Conservation (phyloP, 2,113 vertebrate genomes). For the Alces alces region DNA sequence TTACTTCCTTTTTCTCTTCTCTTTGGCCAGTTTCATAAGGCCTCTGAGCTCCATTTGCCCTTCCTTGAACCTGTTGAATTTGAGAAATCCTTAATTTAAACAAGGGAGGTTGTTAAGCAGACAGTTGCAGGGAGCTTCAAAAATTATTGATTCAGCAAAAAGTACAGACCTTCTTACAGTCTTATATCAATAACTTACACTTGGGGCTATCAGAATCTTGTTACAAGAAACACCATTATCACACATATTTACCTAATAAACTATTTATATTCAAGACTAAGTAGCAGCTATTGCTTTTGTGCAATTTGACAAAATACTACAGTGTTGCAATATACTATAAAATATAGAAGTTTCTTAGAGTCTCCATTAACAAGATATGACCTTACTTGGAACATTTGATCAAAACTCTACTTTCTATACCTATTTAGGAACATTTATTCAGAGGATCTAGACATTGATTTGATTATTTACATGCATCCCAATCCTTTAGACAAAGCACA, state of each 20-base stretch:
- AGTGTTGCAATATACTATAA: background rate
- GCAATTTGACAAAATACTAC: background rate
- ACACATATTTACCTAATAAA: background rate
- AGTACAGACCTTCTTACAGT: background rate
- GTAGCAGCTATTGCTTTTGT: background rate
- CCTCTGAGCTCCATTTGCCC: background rate
- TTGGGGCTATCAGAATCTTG: background rate
- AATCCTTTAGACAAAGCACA: background rate
- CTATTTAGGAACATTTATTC: background rate
- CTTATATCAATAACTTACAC: background rate
- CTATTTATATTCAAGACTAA: background rate
- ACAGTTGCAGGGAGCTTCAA: background rate
- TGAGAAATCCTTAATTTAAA: background rate
- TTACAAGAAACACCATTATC: background rate
- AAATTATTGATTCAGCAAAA: background rate
- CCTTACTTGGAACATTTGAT: background rate
- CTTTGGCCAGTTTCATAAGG: background rate
- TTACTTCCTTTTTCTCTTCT: background rate
- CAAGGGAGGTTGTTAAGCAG: background rate
- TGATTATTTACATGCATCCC: background rate
- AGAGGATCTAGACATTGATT: background rate
- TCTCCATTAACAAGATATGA: background rate
- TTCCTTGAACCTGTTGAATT: background rate
- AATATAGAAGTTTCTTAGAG: background rate
- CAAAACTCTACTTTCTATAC: background rate